A percentile compares a stretch with the other conserved stretches of the same genome.
Evolutionary conservation across 2,797 vertebrate genomes (phyloP).

Genomic region (Falco cherrug): DNA sequence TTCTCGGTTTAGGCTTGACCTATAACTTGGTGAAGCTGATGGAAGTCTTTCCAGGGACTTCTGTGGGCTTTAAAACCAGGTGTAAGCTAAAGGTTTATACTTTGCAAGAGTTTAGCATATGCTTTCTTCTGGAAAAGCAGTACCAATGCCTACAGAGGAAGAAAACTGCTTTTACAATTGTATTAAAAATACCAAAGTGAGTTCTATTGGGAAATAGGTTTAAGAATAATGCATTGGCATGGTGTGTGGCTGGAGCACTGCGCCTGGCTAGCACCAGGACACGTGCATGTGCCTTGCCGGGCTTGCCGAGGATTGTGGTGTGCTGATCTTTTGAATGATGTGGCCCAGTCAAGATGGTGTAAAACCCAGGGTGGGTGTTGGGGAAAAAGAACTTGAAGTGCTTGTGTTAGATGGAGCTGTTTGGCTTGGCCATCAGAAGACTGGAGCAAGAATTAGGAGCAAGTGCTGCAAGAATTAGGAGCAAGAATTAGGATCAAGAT

Average conservation of each 20-base stretch:
- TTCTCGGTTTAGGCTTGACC: neutral
- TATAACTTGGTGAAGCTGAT: neutral
- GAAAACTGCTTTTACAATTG: neutral
- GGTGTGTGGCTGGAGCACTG: neutral
- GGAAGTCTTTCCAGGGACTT: neutral
- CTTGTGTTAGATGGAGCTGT: neutral
- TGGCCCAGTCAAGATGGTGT: neutral
- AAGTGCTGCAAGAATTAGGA: neutral
- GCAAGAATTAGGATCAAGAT: neutral
- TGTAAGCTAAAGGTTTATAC: neutral
- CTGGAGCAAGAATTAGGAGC: neutral
- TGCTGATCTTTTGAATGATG: accelerated
- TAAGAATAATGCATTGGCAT: neutral
- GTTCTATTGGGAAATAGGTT: neutral
- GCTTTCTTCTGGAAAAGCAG: neutral
- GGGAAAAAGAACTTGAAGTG: neutral
- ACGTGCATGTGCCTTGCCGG: neutral
- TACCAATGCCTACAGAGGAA: neutral
- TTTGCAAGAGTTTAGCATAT: neutral
- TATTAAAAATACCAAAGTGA: neutral
- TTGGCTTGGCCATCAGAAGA: neutral
- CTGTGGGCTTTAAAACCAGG: neutral
- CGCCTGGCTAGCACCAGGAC: neutral
- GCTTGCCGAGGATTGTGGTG: neutral
- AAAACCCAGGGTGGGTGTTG: neutral